phyloP scores from a whole-genome alignment of 2,113 vertebrate species.

The Atlantisia rogersi region DNA sequence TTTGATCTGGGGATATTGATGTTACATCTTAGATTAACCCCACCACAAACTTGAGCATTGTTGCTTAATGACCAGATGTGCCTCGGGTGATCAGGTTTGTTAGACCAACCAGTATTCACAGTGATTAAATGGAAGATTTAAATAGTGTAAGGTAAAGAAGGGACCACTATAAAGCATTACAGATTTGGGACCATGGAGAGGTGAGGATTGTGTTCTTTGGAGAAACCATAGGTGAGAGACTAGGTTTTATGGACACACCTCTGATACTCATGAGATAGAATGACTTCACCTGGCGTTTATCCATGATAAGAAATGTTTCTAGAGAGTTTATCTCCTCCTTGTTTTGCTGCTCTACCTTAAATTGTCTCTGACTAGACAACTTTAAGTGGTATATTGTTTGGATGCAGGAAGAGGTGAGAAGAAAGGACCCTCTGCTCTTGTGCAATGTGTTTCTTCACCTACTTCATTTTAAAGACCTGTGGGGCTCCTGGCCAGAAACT shows the following conservation, averaged over 20 bases:
- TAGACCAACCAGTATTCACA: background rate
- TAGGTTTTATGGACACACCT: background rate
- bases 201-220: background rate
- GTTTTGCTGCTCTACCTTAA: background rate
- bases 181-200: background rate
- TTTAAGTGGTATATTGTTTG: background rate
- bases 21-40: background rate
- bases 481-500: background rate
- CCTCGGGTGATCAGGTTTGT: background rate
- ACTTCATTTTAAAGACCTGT: background rate
- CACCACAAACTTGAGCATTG: accelerated
- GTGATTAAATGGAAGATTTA: background rate
- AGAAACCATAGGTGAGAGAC: background rate
- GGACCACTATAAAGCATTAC: background rate
- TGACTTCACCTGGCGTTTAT: background rate
- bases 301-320: background rate
- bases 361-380: background rate
- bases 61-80: background rate
- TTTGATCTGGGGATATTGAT: background rate
- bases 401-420: background rate
- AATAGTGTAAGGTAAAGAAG: background rate
- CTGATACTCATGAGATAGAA: background rate
- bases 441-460: background rate
- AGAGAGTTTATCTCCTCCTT: background rate
- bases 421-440: background rate